Conservation (phyloP, 2,113 vertebrate species). For the Australoheros scitulus region DNA sequence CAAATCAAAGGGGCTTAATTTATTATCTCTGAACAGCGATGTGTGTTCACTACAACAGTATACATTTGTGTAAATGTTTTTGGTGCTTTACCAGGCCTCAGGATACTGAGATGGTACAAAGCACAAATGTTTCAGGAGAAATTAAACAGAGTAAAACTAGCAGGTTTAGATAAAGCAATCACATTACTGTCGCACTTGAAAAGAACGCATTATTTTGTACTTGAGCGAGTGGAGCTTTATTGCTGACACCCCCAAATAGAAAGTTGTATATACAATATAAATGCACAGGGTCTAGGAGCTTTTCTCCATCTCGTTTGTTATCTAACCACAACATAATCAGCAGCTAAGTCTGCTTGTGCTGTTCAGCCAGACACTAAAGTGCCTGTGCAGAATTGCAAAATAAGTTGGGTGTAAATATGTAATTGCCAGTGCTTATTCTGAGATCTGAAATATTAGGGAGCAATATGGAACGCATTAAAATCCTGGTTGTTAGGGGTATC, state of each 20-base stretch:
- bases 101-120: constrained; percentile 60
- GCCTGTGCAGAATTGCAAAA: constrained; percentile 79
- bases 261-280: constrained; percentile 66
- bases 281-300: constrained; percentile 55
- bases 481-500: constrained; percentile 80
- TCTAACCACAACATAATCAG: constrained; percentile 74
- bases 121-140: constrained; percentile 58
- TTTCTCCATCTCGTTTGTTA: constrained; percentile 73
- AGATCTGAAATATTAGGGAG: constrained; percentile 81
- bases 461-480: constrained; percentile 82
- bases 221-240: constrained; percentile 61
- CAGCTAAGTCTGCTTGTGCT: constrained; percentile 64
- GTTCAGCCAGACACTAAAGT: constrained; percentile 64
- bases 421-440: constrained; percentile 82
- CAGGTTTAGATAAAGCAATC: constrained; percentile 79
- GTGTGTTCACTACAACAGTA: constrained; percentile 52
- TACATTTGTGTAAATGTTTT: constrained; percentile 58
- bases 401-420: constrained; percentile 82
- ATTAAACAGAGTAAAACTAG: constrained; percentile 71
- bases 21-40: constrained; percentile 54
- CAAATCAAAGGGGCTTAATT: constrained; percentile 70
- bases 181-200: constrained; percentile 71
- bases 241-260: constrained; percentile 76
- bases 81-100: constrained; percentile 49
- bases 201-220: constrained; percentile 71